A percentile compares a stretch with the other conserved stretches of the same genome.
These are phyloP conservation scores for Chrysotoxum bicinctum DNA, from an alignment of 2,888 invertebrate genomes.

Conservation along the genomic window DNA sequence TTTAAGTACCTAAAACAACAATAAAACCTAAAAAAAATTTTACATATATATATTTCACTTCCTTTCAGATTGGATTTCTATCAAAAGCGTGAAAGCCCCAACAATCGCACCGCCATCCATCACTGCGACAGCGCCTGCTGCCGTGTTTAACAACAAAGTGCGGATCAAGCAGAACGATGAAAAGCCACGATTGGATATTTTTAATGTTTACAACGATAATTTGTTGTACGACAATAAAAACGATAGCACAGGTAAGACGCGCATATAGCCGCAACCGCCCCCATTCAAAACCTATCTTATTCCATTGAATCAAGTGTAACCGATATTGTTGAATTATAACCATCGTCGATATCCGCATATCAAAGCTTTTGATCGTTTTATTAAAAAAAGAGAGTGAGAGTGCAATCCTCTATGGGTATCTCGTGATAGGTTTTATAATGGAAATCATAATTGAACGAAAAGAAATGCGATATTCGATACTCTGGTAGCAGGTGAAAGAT, in stretches of 20 bases:
- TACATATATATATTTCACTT: slow-evolving; percentile 25
- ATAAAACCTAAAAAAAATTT: background rate
- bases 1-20: background rate
- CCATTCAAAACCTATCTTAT: slow-evolving; percentile 14
- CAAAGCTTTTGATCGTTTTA: slow-evolving; percentile 6
- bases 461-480: slow-evolving; percentile 54
- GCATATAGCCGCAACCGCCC: background rate
- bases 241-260: slow-evolving; percentile 60
- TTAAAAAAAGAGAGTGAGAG: slow-evolving; percentile 32
- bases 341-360: slow-evolving; percentile 40
- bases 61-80: slow-evolving; percentile 69
- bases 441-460: slow-evolving; percentile 19
- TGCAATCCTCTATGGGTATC: background rate
- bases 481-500: slow-evolving; percentile 59
- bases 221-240: slow-evolving; percentile 57
- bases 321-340: slow-evolving; percentile 21
- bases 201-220: slow-evolving; percentile 69
- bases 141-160: slow-evolving; percentile 36
- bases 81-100: slow-evolving; percentile 49
- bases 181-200: slow-evolving; percentile 72
- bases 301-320: slow-evolving; percentile 23
- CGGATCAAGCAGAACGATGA: slow-evolving; percentile 72
- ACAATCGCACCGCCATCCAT: slow-evolving; percentile 17
- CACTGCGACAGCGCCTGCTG: slow-evolving; percentile 16
- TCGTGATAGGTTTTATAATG: slow-evolving; percentile 3